Conservation (phyloP, 2,888 invertebrate species). For the Lochmaea crataegi region DNA sequence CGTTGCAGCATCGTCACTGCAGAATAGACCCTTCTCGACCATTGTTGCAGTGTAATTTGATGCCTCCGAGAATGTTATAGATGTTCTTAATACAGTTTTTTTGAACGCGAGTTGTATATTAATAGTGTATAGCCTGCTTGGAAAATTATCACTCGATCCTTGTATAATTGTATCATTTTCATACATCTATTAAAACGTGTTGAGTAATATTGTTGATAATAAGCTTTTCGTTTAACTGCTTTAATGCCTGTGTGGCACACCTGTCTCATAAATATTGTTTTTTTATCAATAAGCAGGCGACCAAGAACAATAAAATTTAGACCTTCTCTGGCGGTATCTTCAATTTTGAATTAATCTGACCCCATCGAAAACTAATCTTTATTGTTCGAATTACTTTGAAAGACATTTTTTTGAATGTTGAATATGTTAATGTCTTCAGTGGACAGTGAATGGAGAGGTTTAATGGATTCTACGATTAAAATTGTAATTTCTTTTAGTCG, state of each 20-base stretch:
- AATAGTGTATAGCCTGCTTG: too few species aligned
- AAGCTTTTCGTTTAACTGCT: neutral
- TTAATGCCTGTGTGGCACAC: constrained; percentile 20
- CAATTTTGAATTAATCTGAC: constrained; percentile 7
- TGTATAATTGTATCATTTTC: neutral
- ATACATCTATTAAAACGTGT: neutral
- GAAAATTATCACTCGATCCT: too few species aligned
- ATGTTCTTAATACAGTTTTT: too few species aligned
- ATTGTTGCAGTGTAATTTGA: too few species aligned
- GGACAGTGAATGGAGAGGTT: constrained; percentile 28
- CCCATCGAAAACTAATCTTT: constrained; percentile 24
- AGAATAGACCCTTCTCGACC: too few species aligned
- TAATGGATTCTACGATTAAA: constrained; percentile 22
- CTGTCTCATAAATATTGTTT: constrained; percentile 30
- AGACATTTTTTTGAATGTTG: constrained; percentile 21
- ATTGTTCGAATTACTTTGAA: constrained; percentile 31
- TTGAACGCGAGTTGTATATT: too few species aligned
- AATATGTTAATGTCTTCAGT: constrained; percentile 33
- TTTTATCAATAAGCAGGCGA: constrained; percentile 29
- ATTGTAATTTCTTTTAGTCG: constrained; percentile 14
- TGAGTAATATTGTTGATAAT: constrained; percentile 3
- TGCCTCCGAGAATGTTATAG: too few species aligned
- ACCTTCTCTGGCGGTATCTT: constrained; percentile 21
- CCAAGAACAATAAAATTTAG: constrained; percentile 27
- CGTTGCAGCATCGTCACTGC: too few species aligned